Percentiles rank a stretch among this genome's conserved stretches.
Evolutionary conservation across 1,140 invertebrate species (phyloP).

Genomic region (Penaeus vannamei): DNA sequence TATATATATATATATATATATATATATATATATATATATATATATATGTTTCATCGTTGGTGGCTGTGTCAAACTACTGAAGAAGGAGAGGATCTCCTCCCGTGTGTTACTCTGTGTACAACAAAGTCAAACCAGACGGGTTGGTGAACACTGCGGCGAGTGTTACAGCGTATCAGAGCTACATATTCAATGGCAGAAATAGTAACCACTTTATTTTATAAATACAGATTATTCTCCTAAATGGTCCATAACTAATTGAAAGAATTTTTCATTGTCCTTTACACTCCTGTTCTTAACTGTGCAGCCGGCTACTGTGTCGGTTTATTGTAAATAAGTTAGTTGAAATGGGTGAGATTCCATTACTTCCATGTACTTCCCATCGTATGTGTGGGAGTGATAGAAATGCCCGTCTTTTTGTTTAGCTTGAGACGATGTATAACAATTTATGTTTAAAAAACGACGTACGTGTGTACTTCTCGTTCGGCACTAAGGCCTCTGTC

Average conservation of each 20-base stretch:
- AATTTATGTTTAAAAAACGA: background rate
- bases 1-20: conserved; percentile 50
- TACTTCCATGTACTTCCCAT: background rate
- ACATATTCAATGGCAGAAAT: too few species aligned
- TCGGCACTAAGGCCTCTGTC: too few species aligned
- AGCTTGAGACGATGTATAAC: background rate
- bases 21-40: background rate
- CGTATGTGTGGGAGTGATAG: background rate
- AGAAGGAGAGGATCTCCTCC: too few species aligned
- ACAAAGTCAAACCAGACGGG: too few species aligned
- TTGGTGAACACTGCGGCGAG: too few species aligned
- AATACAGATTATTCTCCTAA: too few species aligned
- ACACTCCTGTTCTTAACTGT: conserved; percentile 14
- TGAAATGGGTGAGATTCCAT: conserved; percentile 11
- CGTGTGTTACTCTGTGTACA: too few species aligned
- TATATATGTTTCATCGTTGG: conserved; percentile 10
- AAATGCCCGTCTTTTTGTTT: conserved; percentile 20
- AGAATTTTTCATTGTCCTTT: background rate
- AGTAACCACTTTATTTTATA: too few species aligned
- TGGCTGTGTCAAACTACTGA: conserved; percentile 26
- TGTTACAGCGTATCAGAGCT: too few species aligned
- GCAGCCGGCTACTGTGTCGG: conserved; percentile 7
- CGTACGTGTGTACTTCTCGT: too few species aligned
- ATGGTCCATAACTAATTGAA: background rate
- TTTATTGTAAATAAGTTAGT: conserved; percentile 33